Evolutionary conservation across 2,113 vertebrate species (phyloP).

Genomic region (Scortum barcoo): DNA sequence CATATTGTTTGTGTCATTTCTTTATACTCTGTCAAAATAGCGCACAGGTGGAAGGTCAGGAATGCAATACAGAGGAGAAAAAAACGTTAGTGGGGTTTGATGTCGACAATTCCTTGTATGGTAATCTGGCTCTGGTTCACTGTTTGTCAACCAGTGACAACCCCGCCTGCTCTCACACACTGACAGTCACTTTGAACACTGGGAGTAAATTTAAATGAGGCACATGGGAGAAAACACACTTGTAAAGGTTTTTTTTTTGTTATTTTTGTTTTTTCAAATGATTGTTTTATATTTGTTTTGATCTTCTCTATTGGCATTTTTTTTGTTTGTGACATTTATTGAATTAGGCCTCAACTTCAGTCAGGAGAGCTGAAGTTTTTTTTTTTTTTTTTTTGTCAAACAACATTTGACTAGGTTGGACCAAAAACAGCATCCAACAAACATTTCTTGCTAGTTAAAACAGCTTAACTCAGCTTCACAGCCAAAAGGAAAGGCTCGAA

Average conservation of each 20-base stretch:
- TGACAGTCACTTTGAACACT: slow-evolving; percentile 64
- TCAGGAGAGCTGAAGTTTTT: neutral
- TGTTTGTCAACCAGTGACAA: slow-evolving; percentile 53
- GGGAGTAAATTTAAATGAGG: slow-evolving; percentile 58
- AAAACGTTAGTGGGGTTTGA: slow-evolving; percentile 47
- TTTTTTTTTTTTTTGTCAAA: slow-evolving; percentile 2
- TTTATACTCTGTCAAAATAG: slow-evolving; percentile 64
- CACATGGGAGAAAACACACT: slow-evolving; percentile 54
- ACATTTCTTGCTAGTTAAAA: slow-evolving; percentile 8
- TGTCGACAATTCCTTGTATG: slow-evolving; percentile 55
- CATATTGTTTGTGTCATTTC: slow-evolving; percentile 61
- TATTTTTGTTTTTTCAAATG: slow-evolving; percentile 20
- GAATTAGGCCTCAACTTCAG: slow-evolving; percentile 26
- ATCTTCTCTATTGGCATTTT: neutral
- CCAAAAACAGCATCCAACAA: slow-evolving; percentile 34
- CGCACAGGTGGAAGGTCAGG: slow-evolving; percentile 60
- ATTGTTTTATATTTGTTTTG: slow-evolving; percentile 21
- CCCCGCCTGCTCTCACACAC: slow-evolving; percentile 46
- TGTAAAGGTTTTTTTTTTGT: slow-evolving; percentile 12
- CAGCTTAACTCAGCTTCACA: slow-evolving; percentile 15
- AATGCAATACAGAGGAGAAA: slow-evolving; percentile 35
- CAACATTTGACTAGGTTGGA: slow-evolving; percentile 35
- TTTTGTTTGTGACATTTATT: slow-evolving; percentile 31
- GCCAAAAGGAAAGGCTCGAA: neutral
- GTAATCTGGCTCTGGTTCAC: slow-evolving; percentile 40